These are phyloP conservation scores for Fistularia commersonii DNA, from an alignment of 2,797 vertebrate species.

Conservation along the genomic window DNA sequence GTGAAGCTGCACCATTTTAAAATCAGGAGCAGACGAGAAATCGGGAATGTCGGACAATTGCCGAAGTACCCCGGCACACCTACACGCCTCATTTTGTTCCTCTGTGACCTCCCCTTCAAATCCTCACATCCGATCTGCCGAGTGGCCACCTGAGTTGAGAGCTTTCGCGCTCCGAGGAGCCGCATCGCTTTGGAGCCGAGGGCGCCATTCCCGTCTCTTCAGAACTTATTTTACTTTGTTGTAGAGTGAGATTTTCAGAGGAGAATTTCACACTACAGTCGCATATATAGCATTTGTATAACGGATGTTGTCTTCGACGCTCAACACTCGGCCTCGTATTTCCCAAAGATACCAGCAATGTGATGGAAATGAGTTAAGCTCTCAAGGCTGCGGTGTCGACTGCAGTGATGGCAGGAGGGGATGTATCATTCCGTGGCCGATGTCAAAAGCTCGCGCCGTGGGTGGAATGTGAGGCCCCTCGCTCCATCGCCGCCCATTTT, in stretches of 20 bases:
- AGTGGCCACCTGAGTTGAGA: conserved; percentile 48
- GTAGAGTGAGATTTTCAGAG: neutral
- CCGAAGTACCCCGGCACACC: conserved; percentile 19
- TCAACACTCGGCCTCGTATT: neutral
- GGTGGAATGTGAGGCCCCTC: conserved; percentile 23
- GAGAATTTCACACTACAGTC: too few relatives aligned
- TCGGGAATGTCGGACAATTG: conserved; percentile 15
- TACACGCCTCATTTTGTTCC: conserved; percentile 17
- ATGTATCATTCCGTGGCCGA: conserved; percentile 14
- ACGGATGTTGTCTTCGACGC: too few relatives aligned
- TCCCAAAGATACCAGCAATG: neutral
- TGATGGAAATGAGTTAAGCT: too few relatives aligned
- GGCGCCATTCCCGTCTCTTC: conserved; percentile 11
- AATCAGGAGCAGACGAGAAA: conserved; percentile 2
- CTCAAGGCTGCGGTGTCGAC: too few relatives aligned
- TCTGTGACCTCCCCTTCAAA: conserved; percentile 35
- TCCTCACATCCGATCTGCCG: conserved; percentile 21
- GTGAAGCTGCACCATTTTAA: conserved; percentile 1
- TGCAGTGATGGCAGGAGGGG: conserved; percentile 6
- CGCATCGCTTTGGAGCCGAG: neutral
- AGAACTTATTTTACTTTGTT: neutral
- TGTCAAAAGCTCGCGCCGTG: conserved; percentile 10
- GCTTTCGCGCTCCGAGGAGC: conserved; percentile 8
- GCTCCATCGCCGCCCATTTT: conserved; percentile 23
- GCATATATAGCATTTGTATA: too few relatives aligned